phyloP scores from a whole-genome alignment of 1,140 invertebrate genomes.

The Drosophila bocqueti region DNA sequence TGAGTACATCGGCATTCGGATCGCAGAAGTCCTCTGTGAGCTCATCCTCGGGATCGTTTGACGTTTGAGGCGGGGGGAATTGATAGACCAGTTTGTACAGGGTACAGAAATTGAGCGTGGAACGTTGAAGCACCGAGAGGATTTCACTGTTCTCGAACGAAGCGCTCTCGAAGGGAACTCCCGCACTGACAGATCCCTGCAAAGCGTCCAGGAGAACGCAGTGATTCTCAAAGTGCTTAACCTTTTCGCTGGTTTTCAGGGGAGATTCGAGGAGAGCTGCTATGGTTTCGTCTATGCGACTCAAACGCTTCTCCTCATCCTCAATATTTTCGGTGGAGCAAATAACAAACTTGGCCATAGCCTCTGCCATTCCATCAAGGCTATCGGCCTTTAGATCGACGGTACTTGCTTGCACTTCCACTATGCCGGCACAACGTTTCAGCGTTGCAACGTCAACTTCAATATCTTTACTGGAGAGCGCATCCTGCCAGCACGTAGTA shows the following conservation, averaged over 20 bases:
- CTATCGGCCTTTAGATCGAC: constrained; percentile 41
- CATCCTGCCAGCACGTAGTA: constrained; percentile 86
- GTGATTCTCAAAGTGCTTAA: constrained; percentile 58
- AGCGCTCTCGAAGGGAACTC: constrained; percentile 40
- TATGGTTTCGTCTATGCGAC: constrained; percentile 61
- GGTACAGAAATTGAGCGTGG: constrained; percentile 61
- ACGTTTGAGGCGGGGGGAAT: constrained; percentile 30
- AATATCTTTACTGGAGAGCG: constrained; percentile 82
- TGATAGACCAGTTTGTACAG: constrained; percentile 65
- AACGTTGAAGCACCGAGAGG: constrained; percentile 38
- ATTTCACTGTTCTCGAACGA: constrained; percentile 24
- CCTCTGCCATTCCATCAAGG: constrained; percentile 73
- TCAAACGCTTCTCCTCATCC: constrained; percentile 55
- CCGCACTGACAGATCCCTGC: constrained; percentile 39
- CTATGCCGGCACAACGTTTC: constrained; percentile 57
- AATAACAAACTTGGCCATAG: constrained; percentile 76
- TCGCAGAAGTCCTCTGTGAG: constrained; percentile 81
- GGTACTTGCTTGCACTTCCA: constrained; percentile 41
- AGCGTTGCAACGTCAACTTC: constrained; percentile 59
- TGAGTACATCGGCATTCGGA: constrained; percentile 77
- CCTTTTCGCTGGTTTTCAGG: constrained; percentile 37
- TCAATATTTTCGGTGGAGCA: constrained; percentile 73
- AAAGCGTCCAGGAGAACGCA: constrained; percentile 56
- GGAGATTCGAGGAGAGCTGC: constrained; percentile 55
- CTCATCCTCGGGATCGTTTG: constrained; percentile 71